A percentile compares a stretch with the other conserved stretches of the same genome.
Conservation (phyloP, 2,113 vertebrate species). For the Scomber scombrus region DNA sequence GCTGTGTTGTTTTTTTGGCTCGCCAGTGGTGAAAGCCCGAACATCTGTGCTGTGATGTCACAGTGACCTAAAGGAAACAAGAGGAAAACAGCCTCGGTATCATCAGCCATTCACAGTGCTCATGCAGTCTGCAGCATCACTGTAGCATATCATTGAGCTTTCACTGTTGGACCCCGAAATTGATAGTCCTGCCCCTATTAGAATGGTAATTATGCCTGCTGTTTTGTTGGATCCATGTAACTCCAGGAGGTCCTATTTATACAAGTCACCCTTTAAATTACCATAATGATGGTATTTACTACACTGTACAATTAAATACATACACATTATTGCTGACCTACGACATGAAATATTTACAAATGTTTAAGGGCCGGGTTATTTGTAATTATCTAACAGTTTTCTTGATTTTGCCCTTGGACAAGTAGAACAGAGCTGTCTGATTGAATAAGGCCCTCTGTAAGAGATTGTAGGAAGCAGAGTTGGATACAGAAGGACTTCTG, state of each 20-base stretch:
- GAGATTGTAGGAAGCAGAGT: slow-evolving; percentile 15
- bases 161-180: slow-evolving; percentile 45
- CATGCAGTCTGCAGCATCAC: slow-evolving; percentile 3
- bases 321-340: neutral
- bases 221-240: slow-evolving; percentile 32
- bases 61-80: slow-evolving; percentile 37
- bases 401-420: slow-evolving; percentile 10
- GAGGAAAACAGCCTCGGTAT: slow-evolving; percentile 7
- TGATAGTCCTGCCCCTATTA: slow-evolving; percentile 56
- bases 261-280: slow-evolving; percentile 28
- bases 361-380: neutral
- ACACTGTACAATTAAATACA: slow-evolving; percentile 16
- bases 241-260: slow-evolving; percentile 36
- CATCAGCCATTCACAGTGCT: slow-evolving; percentile 6
- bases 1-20: slow-evolving; percentile 25
- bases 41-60: slow-evolving; percentile 43
- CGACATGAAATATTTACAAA: neutral
- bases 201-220: slow-evolving; percentile 61
- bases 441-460: slow-evolving; percentile 9
- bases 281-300: slow-evolving; percentile 33
- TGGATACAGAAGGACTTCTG: slow-evolving; percentile 44
- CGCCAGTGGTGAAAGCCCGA: slow-evolving; percentile 23
- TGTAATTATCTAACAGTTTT: neutral
- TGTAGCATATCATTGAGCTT: slow-evolving; percentile 29
- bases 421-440: neutral